phyloP scores from a whole-genome alignment of 2,113 vertebrate genomes.

The Equus quagga region DNA sequence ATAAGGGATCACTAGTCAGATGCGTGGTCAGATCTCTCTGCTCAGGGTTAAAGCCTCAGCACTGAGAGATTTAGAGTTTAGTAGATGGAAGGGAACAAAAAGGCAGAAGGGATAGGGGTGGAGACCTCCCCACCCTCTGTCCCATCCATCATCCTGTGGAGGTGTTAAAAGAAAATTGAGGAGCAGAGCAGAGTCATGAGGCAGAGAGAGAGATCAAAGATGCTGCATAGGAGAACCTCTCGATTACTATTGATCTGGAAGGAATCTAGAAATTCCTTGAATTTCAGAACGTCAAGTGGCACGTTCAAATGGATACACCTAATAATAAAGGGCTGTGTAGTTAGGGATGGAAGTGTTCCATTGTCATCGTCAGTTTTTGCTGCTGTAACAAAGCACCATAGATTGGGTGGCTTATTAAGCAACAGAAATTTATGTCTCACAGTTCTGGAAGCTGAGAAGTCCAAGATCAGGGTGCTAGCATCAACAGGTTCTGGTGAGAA shows the following conservation, averaged over 20 bases:
- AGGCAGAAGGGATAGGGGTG: neutral
- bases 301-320: neutral
- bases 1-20: neutral
- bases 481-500: neutral
- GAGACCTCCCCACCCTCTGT: no score
- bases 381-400: neutral
- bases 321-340: neutral
- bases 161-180: neutral
- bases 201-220: neutral
- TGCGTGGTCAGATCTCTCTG: neutral
- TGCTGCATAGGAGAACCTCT: neutral
- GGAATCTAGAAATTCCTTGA: neutral
- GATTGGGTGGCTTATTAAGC: neutral
- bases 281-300: neutral
- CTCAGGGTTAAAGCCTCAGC: neutral
- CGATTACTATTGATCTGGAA: neutral
- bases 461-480: neutral
- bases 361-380: neutral
- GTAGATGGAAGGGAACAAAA: neutral
- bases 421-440: neutral
- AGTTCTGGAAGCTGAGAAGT: neutral
- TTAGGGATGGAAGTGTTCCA: neutral
- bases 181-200: neutral
- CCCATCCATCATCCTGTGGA: neutral
- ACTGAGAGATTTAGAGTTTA: neutral